Percentiles rank a stretch among this genome's conserved stretches.
Evolutionary conservation across 2,113 vertebrate species (phyloP).

Genomic region (Lichenostomus cassidix): DNA sequence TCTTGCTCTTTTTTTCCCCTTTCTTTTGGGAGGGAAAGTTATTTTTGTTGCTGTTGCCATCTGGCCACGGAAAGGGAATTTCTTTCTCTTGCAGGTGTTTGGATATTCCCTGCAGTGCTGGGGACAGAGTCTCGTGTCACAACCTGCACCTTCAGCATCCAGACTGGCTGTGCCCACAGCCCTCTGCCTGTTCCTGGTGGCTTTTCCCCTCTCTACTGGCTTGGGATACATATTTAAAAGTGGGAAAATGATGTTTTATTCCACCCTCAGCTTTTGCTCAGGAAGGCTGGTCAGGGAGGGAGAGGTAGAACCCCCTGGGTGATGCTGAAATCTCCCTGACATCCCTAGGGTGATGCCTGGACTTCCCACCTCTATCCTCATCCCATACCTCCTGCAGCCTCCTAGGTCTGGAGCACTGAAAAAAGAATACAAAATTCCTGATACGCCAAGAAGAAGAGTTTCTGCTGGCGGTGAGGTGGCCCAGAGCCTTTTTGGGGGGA

Average conservation of each 20-base stretch:
- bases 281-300: background rate
- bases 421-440: background rate
- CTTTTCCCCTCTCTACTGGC: background rate
- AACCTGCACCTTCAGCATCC: background rate
- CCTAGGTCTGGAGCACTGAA: background rate
- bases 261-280: background rate
- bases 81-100: background rate
- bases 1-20: background rate
- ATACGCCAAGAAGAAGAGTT: rapidly evolving
- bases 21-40: background rate
- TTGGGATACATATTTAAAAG: background rate
- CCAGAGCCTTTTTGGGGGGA: background rate
- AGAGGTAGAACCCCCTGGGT: background rate
- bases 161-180: background rate
- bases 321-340: background rate
- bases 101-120: background rate
- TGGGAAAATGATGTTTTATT: background rate
- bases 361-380: background rate
- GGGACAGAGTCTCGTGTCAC: background rate
- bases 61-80: background rate
- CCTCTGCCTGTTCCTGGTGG: background rate
- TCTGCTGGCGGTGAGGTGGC: background rate
- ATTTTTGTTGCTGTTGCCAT: background rate
- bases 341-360: background rate
- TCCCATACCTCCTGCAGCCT: background rate